Percentiles rank a stretch among this genome's conserved stretches.
Conservation (phyloP, 2,888 invertebrate species). For the Biston stratarius region DNA sequence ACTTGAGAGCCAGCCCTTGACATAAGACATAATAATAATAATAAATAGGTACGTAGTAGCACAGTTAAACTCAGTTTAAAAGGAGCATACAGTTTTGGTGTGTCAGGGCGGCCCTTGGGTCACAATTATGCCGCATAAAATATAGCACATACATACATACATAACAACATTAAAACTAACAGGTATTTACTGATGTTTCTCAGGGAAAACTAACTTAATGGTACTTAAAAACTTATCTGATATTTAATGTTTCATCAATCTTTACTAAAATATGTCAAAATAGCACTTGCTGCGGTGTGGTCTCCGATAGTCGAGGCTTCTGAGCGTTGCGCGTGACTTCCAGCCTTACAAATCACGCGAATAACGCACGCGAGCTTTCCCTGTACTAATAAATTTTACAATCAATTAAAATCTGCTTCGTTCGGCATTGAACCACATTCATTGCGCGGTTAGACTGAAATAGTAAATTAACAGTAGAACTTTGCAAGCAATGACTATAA, state of each 20-base stretch:
- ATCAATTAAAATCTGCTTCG: constrained; percentile 49
- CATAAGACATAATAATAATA: too few species aligned
- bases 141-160: too few species aligned
- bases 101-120: too few species aligned
- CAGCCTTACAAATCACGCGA: constrained; percentile 82
- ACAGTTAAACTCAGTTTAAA: too few species aligned
- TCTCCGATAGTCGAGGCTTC: constrained; percentile 50
- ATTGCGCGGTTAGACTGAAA: constrained; percentile 39
- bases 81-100: too few species aligned
- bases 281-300: neutral
- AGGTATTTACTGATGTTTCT: too few species aligned
- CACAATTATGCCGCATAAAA: too few species aligned
- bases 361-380: constrained; percentile 70
- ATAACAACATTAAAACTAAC: too few species aligned
- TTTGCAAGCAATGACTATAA: constrained; percentile 48
- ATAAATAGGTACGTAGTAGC: too few species aligned
- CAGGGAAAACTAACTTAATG: too few species aligned
- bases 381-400: constrained; percentile 55
- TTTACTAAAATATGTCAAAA: neutral
- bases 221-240: neutral
- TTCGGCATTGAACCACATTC: constrained; percentile 35
- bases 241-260: neutral
- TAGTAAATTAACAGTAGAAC: too few species aligned
- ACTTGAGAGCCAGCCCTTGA: too few species aligned
- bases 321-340: constrained; percentile 80